phyloP scores from a whole-genome alignment of 2,113 vertebrate genomes.

The Pteronura brasiliensis region DNA sequence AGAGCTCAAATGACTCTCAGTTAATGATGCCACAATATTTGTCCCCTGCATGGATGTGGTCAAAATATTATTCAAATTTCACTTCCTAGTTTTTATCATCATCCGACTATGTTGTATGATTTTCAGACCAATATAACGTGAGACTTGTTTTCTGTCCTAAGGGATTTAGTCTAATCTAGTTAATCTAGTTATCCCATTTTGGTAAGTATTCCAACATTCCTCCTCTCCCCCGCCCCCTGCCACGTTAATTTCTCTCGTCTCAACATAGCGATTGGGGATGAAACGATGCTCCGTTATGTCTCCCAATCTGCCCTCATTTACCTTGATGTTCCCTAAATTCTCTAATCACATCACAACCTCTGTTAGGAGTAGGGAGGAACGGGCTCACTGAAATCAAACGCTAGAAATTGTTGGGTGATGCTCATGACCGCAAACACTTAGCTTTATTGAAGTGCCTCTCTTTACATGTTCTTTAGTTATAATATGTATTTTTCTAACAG shows the following conservation, averaged over 20 bases:
- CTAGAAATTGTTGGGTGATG: constrained; percentile 71
- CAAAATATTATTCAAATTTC: background rate
- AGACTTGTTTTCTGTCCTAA: background rate
- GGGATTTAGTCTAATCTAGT: background rate
- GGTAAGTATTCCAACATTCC: constrained; percentile 29
- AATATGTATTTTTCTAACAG: constrained; percentile 80
- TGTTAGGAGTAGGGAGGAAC: constrained; percentile 75
- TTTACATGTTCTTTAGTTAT: constrained; percentile 78
- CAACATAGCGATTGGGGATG: constrained; percentile 9
- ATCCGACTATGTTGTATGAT: background rate
- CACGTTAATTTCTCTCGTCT: constrained; percentile 35
- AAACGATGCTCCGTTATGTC: constrained; percentile 47
- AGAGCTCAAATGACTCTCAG: constrained; percentile 32
- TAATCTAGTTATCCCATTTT: constrained; percentile 17
- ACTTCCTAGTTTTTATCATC: constrained; percentile 24
- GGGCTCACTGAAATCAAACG: constrained; percentile 71
- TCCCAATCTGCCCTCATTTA: constrained; percentile 39
- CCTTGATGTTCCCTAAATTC: constrained; percentile 65
- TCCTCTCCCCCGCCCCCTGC: background rate
- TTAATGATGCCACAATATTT: constrained; percentile 29
- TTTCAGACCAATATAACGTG: constrained; percentile 13
- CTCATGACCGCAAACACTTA: constrained; percentile 77
- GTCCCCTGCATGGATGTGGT: constrained; percentile 42
- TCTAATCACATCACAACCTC: constrained; percentile 64
- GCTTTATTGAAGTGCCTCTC: constrained; percentile 79